These are phyloP conservation scores for Eristalinus sepulchralis DNA, from an alignment of 2,888 invertebrate genomes.

Conservation along the genomic window DNA sequence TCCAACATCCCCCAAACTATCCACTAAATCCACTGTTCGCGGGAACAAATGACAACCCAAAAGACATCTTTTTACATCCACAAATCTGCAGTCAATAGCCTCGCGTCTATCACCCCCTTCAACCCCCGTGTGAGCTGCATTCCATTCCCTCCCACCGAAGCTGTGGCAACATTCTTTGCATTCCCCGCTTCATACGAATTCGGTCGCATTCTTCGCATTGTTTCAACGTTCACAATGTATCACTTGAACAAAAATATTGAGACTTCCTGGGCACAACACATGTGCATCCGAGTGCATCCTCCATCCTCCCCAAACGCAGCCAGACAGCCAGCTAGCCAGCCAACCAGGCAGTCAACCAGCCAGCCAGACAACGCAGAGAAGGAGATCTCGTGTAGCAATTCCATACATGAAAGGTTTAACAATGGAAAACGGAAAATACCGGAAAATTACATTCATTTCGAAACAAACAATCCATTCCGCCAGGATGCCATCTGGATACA, in stretches of 20 bases:
- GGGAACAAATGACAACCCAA: too few relatives aligned
- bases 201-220: constrained; percentile 21
- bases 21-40: too few relatives aligned
- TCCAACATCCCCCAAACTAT: too few relatives aligned
- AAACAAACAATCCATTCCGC: constrained; percentile 67
- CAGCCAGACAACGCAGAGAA: constrained; percentile 4
- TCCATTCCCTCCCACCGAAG: background rate
- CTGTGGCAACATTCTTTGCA: background rate
- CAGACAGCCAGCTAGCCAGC: background rate
- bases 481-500: constrained; percentile 60
- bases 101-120: background rate
- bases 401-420: constrained; percentile 65
- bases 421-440: constrained; percentile 69
- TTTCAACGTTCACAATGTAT: constrained; percentile 12
- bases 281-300: background rate
- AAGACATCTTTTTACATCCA: background rate
- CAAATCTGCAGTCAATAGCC: background rate
- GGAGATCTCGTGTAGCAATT: constrained; percentile 56
- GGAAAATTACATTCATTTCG: constrained; percentile 69
- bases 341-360: background rate
- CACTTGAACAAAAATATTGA: constrained; percentile 1
- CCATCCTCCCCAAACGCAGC: background rate
- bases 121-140: background rate
- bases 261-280: background rate
- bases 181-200: background rate